Conservation (phyloP, 1,140 invertebrate genomes). For the Coptotermes formosanus region DNA sequence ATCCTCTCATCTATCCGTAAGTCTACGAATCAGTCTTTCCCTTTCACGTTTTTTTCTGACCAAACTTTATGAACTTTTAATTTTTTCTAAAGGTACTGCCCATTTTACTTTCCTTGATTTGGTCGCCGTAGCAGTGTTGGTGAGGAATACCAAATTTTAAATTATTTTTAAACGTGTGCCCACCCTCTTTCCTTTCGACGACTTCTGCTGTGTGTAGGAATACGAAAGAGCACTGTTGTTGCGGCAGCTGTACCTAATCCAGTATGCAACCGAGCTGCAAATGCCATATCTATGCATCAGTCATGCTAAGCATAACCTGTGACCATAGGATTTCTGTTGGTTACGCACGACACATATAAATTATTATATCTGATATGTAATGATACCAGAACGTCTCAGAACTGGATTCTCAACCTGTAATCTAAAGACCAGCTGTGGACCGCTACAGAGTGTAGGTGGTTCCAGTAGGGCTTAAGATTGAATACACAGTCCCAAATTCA, state of each 20-base stretch:
- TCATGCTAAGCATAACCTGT: conserved; percentile 1
- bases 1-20: too few species aligned
- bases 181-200: neutral
- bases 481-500: too few species aligned
- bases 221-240: neutral
- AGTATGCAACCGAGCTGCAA: neutral
- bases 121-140: too few species aligned
- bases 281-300: neutral
- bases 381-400: neutral
- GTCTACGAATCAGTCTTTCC: too few species aligned
- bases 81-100: too few species aligned
- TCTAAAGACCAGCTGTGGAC: neutral
- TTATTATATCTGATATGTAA: neutral
- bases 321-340: neutral
- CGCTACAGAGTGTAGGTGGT: neutral
- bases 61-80: too few species aligned
- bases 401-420: neutral
- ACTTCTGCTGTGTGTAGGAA: neutral
- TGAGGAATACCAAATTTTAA: neutral
- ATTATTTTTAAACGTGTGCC: neutral
- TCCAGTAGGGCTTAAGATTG: too few species aligned
- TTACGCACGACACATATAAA: neutral
- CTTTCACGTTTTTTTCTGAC: too few species aligned
- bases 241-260: neutral
- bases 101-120: too few species aligned